Evolutionary conservation across 2,113 vertebrate species (phyloP).

Genomic region (Macrotus californicus): DNA sequence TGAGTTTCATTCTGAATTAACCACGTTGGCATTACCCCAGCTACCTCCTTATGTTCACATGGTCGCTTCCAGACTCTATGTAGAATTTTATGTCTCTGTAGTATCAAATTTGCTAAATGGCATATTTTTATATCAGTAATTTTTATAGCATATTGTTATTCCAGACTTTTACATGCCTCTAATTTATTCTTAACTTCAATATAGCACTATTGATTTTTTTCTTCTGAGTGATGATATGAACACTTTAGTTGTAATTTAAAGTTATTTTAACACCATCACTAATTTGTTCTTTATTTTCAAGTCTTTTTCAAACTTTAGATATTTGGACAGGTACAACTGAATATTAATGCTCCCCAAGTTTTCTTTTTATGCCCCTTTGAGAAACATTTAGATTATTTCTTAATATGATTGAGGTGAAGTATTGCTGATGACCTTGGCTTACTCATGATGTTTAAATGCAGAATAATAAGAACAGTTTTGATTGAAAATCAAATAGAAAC

Average conservation of each 20-base stretch:
- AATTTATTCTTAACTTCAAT: conserved; percentile 77
- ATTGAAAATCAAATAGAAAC: conserved; percentile 25
- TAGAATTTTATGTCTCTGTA: conserved; percentile 76
- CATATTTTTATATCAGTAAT: conserved; percentile 79
- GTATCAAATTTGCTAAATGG: conserved; percentile 78
- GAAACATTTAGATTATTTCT: conserved; percentile 21
- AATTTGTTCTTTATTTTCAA: conserved; percentile 50
- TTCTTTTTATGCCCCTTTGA: not conserved
- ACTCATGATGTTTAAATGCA: not conserved
- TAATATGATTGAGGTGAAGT: not conserved
- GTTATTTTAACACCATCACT: conserved; percentile 36
- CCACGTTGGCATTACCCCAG: conserved; percentile 73
- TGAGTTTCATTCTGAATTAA: conserved; percentile 77
- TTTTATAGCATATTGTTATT: conserved; percentile 79
- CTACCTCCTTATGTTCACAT: conserved; percentile 73
- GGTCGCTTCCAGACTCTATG: conserved; percentile 75
- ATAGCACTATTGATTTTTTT: conserved; percentile 73
- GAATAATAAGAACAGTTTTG: not conserved
- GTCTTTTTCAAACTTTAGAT: conserved; percentile 53
- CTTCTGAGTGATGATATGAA: conserved; percentile 61
- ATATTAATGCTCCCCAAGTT: not conserved
- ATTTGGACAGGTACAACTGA: not conserved
- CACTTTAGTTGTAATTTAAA: conserved; percentile 65
- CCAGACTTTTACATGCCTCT: conserved; percentile 76
- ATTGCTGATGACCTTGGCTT: conserved; percentile 30